These are phyloP conservation scores for Oopsacas minuta DNA, from an alignment of 37 sponge, comb jelly and placozoan genomes.

Conservation along the genomic window DNA sequence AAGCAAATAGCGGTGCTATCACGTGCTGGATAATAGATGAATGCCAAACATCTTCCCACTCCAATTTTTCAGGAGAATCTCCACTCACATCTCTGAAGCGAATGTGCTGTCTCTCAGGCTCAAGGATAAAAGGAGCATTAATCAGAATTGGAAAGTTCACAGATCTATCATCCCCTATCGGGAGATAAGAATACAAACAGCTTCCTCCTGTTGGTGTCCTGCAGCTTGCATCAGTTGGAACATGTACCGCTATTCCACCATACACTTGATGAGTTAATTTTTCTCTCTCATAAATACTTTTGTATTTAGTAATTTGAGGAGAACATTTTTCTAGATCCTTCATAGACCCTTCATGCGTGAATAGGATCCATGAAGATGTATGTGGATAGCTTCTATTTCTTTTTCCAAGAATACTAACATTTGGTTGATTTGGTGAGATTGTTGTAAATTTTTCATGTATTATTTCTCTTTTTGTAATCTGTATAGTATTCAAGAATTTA, in stretches of 20 bases:
- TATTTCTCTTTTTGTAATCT: background rate
- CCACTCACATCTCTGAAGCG: background rate
- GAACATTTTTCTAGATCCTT: background rate
- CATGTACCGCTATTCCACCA: background rate
- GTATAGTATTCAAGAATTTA: background rate
- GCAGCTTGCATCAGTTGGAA: background rate
- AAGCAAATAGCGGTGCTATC: background rate
- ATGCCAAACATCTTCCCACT: conserved; percentile 13
- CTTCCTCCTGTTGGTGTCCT: background rate
- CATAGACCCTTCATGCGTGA: background rate
- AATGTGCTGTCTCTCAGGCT: conserved; percentile 2
- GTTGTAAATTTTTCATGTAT: background rate
- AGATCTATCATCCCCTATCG: background rate
- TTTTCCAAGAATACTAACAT: background rate
- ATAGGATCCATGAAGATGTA: background rate
- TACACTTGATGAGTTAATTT: background rate
- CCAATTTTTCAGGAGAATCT: background rate
- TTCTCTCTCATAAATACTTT: background rate
- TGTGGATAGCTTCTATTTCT: background rate
- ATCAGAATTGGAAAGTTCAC: background rate
- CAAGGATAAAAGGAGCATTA: background rate
- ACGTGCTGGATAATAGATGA: background rate
- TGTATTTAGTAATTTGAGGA: background rate
- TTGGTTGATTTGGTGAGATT: background rate
- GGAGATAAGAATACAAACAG: background rate